Evolutionary conservation across 2,888 invertebrate genomes (phyloP), one percentile per base, ranked within the genome.

Genomic region (Ornithoptera priamus): DNA sequence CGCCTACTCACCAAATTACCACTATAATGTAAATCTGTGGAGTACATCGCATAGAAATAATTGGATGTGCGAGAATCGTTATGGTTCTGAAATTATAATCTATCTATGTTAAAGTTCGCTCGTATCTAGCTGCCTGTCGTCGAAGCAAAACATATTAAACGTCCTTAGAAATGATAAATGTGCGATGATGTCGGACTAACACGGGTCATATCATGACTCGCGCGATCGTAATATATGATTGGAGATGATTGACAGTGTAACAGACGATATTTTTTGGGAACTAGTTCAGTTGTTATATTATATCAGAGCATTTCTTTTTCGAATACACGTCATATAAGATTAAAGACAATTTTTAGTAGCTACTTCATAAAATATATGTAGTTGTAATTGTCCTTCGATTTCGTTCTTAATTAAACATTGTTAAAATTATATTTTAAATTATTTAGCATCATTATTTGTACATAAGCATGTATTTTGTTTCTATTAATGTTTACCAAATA

Each of bases 131-230:
- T 73, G 76, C 79, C 87, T 89, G 90, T 90, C 91, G 86, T 79
- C 83, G 77, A 77, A 77, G 79, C 84, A 81, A 84, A 90, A 90
- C 88, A 90, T 91, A 91, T 91, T 92, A 92, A 88, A 89, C 85
- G 82, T 87, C 86, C 82, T 84, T 81, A 82, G 77, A 80, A 85
- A 88, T 92, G 92, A 92, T 92, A 87, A 88, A 92, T 90, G 90
- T 85, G 81, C 78, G 78, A 77, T 77, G 82, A 84, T 82, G 82
- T 84, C 79, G 84, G 75, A 75, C 76, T 77, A 78, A 79, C 80
- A 80, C 77, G 81, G 76, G 76, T 78, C 79, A 79, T 78, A 80
- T 81, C 79, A 73, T 77, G 81, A 78, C 76, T 74, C 77, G 61
- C 65, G 79, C 83, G 85, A 86, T 85, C 82, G 83, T 88, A 87